These are phyloP conservation scores for Meteorus sp. DNA, from an alignment of 1,140 invertebrate species.

Conservation along the genomic window DNA sequence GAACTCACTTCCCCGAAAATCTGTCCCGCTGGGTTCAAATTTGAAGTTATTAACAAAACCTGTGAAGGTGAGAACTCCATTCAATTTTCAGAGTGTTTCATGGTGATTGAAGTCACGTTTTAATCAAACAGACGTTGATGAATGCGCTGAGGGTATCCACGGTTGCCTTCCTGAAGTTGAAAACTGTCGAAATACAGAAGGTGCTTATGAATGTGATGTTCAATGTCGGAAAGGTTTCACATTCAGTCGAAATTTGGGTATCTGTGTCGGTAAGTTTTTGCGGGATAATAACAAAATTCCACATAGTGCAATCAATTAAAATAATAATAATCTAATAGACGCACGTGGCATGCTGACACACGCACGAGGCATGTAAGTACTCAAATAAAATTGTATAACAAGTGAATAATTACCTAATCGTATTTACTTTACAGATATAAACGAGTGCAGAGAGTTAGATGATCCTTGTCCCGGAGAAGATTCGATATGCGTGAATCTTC, in stretches of 20 bases:
- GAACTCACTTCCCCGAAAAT: slow-evolving; percentile 57
- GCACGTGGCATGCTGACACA: slow-evolving; percentile 14
- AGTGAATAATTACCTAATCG: neutral
- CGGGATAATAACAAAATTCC: neutral
- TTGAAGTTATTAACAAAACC: slow-evolving; percentile 56
- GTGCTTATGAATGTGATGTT: slow-evolving; percentile 60
- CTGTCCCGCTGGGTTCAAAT: slow-evolving; percentile 72
- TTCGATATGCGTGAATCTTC: slow-evolving; percentile 55
- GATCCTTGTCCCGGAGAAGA: slow-evolving; percentile 41
- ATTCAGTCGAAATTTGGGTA: slow-evolving; percentile 58
- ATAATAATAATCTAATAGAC: slow-evolving; percentile 13
- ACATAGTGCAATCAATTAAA: slow-evolving; percentile 3
- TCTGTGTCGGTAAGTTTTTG: slow-evolving; percentile 55
- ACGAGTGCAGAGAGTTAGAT: slow-evolving; percentile 60
- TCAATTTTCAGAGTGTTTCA: neutral
- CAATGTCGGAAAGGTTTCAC: slow-evolving; percentile 71
- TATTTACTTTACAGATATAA: slow-evolving; percentile 58
- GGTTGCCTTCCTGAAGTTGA: slow-evolving; percentile 52
- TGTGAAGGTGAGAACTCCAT: slow-evolving; percentile 61
- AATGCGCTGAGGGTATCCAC: slow-evolving; percentile 56
- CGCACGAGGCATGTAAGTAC: slow-evolving; percentile 22
- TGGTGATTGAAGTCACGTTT: neutral
- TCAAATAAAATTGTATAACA: neutral
- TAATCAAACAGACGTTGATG: slow-evolving; percentile 60
- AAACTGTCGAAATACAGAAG: slow-evolving; percentile 60